Base-by-base conservation (phyloP, 2,797 vertebrate species). In the Heliangelus exortis region DNA sequence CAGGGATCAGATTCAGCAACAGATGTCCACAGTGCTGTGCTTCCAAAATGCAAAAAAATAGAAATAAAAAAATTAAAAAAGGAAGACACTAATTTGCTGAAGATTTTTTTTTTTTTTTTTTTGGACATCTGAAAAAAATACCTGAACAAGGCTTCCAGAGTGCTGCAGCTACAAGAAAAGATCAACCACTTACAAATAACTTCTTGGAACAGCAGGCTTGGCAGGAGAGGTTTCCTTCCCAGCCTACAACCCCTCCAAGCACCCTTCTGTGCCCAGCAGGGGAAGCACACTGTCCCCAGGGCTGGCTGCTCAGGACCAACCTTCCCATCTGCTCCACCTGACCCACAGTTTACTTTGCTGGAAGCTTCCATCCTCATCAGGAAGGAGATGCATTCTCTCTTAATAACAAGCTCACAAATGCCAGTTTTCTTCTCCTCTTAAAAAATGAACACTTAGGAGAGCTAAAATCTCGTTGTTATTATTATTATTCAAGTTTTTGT, bases 341-440 rank as follows among this genome's bases (percentile, higher is more conserved):
- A 50, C 68, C 50, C 67, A 61, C 11, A 2, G 26, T n/a, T 50
- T 13, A 48, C 36, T 53, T 19, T 59, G 39, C 55, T 62, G 39
- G 14, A 54, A 68, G 41, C 16, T 83, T 71, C 68, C 22, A 13
- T 50, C 47, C 41, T 26, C 10, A 9, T 34, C 5, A 0, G 36
- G 41, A 85, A 80, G 58, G 14, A 93, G 41, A 43, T 73, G 84
- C 50, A 33, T 33, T 59, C 57, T 65, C 31, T 39, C 43, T 71
- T 0, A 0, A 15, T 22, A 83, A 62, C 22, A 41, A 69, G 57
- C 51, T 69, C 53, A 2, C 13, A n/a, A n/a, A n/a, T n/a, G n/a
- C n/a, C n/a, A 6, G 11, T 26, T 50, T 65, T 76, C 50, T 83
- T 43, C 63, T 55, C 53, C 31, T 45, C 23, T 11, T 58, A 41